These are phyloP conservation scores for Plectropomus leopardus DNA, from an alignment of 2,113 vertebrate species.

Conservation along the genomic window DNA sequence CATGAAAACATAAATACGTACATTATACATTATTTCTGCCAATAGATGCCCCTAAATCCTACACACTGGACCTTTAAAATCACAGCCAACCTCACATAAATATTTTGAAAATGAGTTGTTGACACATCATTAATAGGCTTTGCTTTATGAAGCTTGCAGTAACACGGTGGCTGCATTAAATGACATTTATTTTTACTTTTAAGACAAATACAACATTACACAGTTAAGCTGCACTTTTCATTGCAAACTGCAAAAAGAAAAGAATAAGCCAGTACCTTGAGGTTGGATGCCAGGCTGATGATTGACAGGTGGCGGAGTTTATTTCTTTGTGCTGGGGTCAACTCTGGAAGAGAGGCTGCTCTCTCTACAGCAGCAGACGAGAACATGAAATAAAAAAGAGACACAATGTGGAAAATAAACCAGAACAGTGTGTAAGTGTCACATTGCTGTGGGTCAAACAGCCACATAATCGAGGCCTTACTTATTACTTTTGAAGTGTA, in stretches of 20 bases:
- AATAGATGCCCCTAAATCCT: too few species aligned
- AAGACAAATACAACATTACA: slow-evolving; percentile 1
- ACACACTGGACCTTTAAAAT: too few species aligned
- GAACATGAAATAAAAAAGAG: slow-evolving; percentile 6
- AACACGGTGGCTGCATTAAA: slow-evolving; percentile 6
- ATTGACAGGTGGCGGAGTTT: slow-evolving; percentile 96
- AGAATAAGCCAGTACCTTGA: slow-evolving; percentile 88
- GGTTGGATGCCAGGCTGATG: slow-evolving; percentile 95
- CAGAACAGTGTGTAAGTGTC: slow-evolving; percentile 15
- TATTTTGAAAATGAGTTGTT: slow-evolving; percentile 3
- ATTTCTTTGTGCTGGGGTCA: slow-evolving; percentile 96
- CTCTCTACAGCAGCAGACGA: slow-evolving; percentile 78
- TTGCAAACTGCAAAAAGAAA: slow-evolving; percentile 9
- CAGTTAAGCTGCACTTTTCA: slow-evolving; percentile 11
- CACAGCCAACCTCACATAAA: slow-evolving; percentile 35
- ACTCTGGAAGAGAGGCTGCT: slow-evolving; percentile 89
- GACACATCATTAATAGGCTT: slow-evolving; percentile 41
- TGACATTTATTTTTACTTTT: slow-evolving; percentile 16
- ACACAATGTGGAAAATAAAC: slow-evolving; percentile 21
- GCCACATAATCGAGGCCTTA: background rate
- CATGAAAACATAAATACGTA: too few species aligned
- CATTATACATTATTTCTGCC: too few species aligned
- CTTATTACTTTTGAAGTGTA: slow-evolving; percentile 49
- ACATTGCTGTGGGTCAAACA: slow-evolving; percentile 35
- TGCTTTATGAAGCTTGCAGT: slow-evolving; percentile 30